Conservation (phyloP, 1,140 invertebrate species). For the Geopemphigus sp. region DNA sequence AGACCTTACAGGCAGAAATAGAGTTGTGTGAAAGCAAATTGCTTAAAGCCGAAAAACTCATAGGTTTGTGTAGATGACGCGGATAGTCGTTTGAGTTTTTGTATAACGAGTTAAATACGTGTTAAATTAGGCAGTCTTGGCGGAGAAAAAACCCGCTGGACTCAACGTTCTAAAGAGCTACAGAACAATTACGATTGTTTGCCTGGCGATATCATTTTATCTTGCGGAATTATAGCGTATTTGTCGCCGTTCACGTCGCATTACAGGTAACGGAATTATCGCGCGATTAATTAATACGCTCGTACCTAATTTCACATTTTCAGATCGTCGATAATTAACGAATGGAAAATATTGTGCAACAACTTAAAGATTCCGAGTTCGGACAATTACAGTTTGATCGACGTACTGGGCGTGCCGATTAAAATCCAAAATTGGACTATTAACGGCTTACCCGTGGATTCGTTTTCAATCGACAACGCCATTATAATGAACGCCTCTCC, state of each 20-base stretch:
- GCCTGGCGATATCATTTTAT: constrained; percentile 83
- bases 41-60: constrained; percentile 79
- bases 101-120: not conserved
- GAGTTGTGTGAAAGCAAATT: constrained; percentile 85
- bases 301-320: not conserved
- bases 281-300: not conserved
- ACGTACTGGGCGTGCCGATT: constrained; percentile 79
- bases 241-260: constrained; percentile 70
- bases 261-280: constrained; percentile 4
- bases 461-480: constrained; percentile 87
- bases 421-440: constrained; percentile 87
- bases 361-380: constrained; percentile 75
- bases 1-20: constrained; percentile 78
- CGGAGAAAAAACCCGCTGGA: constrained; percentile 86
- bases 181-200: constrained; percentile 76
- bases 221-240: constrained; percentile 86
- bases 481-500: constrained; percentile 78
- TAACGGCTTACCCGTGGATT: constrained; percentile 78
- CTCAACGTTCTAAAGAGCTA: constrained; percentile 70
- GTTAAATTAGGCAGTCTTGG: constrained; percentile 67
- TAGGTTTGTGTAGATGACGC: constrained; percentile 56
- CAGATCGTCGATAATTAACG: constrained; percentile 55
- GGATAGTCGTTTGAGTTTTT: not conserved
- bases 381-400: constrained; percentile 68
- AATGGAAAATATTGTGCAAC: constrained; percentile 71